Conservation (phyloP, 2,888 invertebrate genomes). For the Esperia sulphurella region DNA sequence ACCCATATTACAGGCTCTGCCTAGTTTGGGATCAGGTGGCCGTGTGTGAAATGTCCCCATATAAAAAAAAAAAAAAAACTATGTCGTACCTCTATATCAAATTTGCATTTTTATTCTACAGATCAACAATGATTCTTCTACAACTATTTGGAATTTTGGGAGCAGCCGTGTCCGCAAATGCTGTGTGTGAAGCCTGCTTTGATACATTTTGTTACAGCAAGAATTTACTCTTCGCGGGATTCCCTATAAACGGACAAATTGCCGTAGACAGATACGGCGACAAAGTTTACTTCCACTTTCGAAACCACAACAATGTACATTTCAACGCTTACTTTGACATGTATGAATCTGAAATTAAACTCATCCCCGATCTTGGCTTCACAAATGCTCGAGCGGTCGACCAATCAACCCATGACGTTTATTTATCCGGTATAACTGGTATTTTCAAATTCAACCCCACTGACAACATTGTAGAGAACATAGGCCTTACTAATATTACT, state of each 20-base stretch:
- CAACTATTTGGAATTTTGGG: background rate
- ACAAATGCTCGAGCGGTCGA: constrained; percentile 55
- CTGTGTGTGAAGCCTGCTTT: constrained; percentile 49
- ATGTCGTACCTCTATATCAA: too few relatives aligned
- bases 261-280: constrained; percentile 50
- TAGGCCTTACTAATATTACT: constrained; percentile 41
- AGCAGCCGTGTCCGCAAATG: background rate
- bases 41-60: too few relatives aligned
- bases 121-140: background rate
- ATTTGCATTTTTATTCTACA: too few relatives aligned
- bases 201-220: constrained; percentile 48
- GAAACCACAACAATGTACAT: constrained; percentile 31
- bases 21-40: too few relatives aligned
- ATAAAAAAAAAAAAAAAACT: too few relatives aligned
- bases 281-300: constrained; percentile 53
- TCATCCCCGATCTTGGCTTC: constrained; percentile 40
- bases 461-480: constrained; percentile 17
- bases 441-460: constrained; percentile 42
- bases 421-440: constrained; percentile 47
- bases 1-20: too few relatives aligned
- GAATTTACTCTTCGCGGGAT: constrained; percentile 36
- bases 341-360: constrained; percentile 35
- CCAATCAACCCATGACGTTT: constrained; percentile 41
- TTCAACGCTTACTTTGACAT: constrained; percentile 49
- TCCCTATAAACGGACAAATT: constrained; percentile 50